A percentile compares a stretch with the other conserved stretches of the same genome.
These are phyloP conservation scores for Heteromormyrus szaboi DNA, from an alignment of 2,797 vertebrate genomes.

Conservation along the genomic window DNA sequence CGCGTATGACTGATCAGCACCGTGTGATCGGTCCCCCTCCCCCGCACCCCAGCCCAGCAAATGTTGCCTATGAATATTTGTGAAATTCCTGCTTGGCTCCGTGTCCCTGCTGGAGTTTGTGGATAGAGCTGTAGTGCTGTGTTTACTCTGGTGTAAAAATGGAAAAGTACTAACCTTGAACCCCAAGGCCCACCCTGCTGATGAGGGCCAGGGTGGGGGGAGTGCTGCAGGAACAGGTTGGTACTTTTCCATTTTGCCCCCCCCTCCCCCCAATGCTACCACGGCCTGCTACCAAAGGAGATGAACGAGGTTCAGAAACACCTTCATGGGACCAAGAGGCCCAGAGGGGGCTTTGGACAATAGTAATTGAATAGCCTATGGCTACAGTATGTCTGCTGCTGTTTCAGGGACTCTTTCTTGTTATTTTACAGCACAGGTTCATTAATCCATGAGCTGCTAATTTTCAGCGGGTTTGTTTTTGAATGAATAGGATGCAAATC, in stretches of 20 bases:
- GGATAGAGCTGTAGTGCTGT: neutral
- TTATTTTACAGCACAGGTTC: neutral
- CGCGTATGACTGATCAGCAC: neutral
- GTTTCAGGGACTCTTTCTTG: neutral
- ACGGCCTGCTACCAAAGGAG: neutral
- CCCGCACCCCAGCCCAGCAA: neutral
- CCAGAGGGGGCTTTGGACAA: neutral
- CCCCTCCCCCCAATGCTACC: neutral
- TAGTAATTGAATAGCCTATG: neutral
- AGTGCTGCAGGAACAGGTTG: neutral
- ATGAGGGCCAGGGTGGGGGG: neutral
- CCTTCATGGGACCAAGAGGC: neutral
- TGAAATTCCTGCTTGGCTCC: conserved; percentile 6
- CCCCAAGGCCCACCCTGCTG: neutral
- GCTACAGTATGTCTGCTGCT: neutral
- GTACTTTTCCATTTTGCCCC: conserved; percentile 1
- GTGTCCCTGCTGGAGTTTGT: conserved; percentile 6
- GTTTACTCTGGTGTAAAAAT: conserved; percentile 23
- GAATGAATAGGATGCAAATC: neutral
- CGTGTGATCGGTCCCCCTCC: neutral
- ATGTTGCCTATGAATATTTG: conserved; percentile 5
- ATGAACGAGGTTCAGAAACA: neutral
- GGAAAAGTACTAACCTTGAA: conserved; percentile 16
- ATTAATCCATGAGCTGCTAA: neutral
- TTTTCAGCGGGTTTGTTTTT: neutral